phyloP scores from a whole-genome alignment of 2,888 invertebrate genomes.

The Cosmopolites sordidus region DNA sequence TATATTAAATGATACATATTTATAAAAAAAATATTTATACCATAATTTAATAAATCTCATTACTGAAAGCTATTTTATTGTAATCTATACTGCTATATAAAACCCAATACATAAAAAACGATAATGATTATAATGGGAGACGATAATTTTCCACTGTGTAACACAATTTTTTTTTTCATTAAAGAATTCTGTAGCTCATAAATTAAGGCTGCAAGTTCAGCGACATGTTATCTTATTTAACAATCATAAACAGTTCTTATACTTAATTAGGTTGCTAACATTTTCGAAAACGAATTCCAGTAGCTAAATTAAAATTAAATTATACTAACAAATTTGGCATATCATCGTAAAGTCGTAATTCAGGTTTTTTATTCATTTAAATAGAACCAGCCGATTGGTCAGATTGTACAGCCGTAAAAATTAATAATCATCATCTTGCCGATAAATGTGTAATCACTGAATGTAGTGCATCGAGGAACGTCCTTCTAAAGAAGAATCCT shows the following conservation, averaged over 20 bases:
- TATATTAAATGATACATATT: too few species aligned
- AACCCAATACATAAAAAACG: too few species aligned
- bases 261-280: constrained; percentile 19
- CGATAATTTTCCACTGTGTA: too few species aligned
- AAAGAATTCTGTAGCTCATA: not conserved
- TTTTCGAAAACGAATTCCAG: constrained; percentile 19
- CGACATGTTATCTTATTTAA: constrained; percentile 18
- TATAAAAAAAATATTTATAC: too few species aligned
- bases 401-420: not conserved
- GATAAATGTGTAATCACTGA: not conserved
- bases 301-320: constrained; percentile 22
- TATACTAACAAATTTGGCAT: constrained; percentile 30
- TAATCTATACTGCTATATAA: too few species aligned
- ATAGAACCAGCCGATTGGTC: not conserved
- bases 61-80: too few species aligned
- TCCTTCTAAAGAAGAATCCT: too few species aligned
- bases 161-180: not conserved
- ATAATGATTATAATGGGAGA: too few species aligned
- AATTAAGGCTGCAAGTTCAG: constrained; percentile 9
- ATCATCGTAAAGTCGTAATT: constrained; percentile 31
- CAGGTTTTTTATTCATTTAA: constrained; percentile 26
- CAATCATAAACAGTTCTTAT: constrained; percentile 18
- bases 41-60: too few species aligned
- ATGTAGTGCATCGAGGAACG: too few species aligned
- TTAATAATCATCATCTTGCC: not conserved